phyloP scores from a whole-genome alignment of 2,888 invertebrate genomes.

The Heteromurus nitidus region DNA sequence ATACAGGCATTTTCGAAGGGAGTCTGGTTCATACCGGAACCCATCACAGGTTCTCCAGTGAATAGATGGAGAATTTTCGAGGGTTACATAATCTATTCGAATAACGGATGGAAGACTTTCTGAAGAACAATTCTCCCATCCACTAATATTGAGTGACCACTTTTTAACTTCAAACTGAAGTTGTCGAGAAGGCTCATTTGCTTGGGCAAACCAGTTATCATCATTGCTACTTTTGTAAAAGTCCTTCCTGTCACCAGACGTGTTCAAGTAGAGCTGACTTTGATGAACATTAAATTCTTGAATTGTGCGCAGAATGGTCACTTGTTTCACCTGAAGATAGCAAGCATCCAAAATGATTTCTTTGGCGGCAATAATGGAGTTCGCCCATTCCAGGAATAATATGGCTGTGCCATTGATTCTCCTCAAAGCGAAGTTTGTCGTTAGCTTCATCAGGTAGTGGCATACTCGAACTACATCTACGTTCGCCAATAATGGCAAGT shows the following conservation, averaged over 20 bases:
- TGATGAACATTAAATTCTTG: constrained; percentile 1
- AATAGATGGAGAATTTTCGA: constrained; percentile 65
- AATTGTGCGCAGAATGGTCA: constrained; percentile 32
- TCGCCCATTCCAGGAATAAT: constrained; percentile 70
- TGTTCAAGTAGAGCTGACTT: neutral
- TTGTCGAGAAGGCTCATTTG: neutral
- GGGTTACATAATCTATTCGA: constrained; percentile 73
- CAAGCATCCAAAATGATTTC: constrained; percentile 71
- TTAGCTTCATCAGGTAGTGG: constrained; percentile 73
- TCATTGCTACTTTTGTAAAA: constrained; percentile 30
- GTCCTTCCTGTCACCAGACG: constrained; percentile 23
- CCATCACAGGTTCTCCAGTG: constrained; percentile 69
- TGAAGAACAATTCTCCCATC: constrained; percentile 29
- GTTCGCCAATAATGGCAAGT: constrained; percentile 73
- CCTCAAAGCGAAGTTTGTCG: constrained; percentile 69
- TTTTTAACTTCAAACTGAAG: constrained; percentile 68
- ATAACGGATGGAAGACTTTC: constrained; percentile 65
- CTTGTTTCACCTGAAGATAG: constrained; percentile 55
- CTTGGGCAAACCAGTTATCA: constrained; percentile 28
- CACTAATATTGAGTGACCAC: constrained; percentile 73
- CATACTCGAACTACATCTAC: constrained; percentile 72
- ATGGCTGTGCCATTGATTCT: constrained; percentile 68
- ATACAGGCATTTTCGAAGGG: constrained; percentile 75
- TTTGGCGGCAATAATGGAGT: constrained; percentile 8
- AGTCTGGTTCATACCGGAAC: constrained; percentile 15